Percentiles rank a stretch among this genome's conserved stretches.
phyloP scores from a whole-genome alignment of 2,113 vertebrate species.

The Grallaria varia region DNA sequence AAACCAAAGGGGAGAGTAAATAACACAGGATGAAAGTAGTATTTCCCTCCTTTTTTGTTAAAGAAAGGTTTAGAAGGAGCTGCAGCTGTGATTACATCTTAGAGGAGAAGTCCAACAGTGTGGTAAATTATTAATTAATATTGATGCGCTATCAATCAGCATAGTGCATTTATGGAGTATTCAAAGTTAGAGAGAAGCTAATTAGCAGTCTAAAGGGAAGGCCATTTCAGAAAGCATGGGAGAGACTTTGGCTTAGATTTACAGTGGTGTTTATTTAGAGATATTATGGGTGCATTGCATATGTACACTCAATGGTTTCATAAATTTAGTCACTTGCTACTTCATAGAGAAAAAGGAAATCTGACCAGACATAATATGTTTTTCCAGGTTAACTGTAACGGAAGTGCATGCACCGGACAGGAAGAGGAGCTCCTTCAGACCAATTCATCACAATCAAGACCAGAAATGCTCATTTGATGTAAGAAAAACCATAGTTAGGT shows the following conservation, averaged over 20 bases:
- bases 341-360: background rate
- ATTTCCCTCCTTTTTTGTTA: background rate
- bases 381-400: background rate
- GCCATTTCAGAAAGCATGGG: background rate
- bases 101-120: slow-evolving; percentile 52
- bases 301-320: background rate
- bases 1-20: background rate
- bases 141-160: slow-evolving; percentile 58
- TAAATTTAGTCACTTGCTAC: background rate
- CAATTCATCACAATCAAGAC: background rate
- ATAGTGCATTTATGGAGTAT: slow-evolving; percentile 58
- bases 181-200: slow-evolving; percentile 50
- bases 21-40: background rate
- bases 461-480: background rate
- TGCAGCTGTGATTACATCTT: slow-evolving; percentile 65
- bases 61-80: slow-evolving; percentile 8
- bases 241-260: slow-evolving; percentile 2
- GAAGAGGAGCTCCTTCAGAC: background rate
- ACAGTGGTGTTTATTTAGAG: background rate
- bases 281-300: background rate
- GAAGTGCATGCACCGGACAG: background rate
- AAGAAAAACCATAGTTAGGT: background rate
- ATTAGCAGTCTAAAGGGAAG: slow-evolving; percentile 42
- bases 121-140: slow-evolving; percentile 75
- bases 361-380: background rate